Conservation (phyloP, 2,113 vertebrate species). For the Poecile atricapillus region DNA sequence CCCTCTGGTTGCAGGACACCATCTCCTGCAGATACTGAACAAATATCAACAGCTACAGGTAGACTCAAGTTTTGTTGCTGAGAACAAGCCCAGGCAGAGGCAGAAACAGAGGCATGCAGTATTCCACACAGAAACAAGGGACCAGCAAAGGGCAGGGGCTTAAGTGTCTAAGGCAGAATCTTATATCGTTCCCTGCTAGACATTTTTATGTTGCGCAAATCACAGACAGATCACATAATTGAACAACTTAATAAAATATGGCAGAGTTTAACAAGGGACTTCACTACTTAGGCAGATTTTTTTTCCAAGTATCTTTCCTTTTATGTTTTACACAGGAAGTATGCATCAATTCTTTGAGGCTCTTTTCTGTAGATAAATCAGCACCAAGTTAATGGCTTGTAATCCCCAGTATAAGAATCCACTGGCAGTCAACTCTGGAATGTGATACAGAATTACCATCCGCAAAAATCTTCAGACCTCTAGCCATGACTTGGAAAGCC, state of each 20-base stretch:
- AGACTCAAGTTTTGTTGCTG: not conserved
- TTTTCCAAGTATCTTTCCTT: not conserved
- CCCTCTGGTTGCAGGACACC: not conserved
- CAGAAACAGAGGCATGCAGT: not conserved
- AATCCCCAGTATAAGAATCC: not conserved
- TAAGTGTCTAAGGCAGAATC: not conserved
- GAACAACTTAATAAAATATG: not conserved
- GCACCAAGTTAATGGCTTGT: not conserved
- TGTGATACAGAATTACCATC: not conserved
- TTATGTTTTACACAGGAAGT: not conserved
- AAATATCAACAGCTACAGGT: not conserved
- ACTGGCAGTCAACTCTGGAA: not conserved
- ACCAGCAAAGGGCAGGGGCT: not conserved
- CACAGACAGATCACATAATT: not conserved
- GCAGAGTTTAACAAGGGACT: not conserved
- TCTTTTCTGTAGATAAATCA: not conserved
- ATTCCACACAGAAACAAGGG: not conserved
- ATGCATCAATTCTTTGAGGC: not conserved
- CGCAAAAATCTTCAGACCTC: not conserved
- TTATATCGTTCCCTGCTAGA: not conserved
- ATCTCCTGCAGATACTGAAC: not conserved
- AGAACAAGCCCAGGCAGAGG: not conserved
- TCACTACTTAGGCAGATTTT: not conserved
- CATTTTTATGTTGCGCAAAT: not conserved
- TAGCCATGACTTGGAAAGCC: not conserved